Evolutionary conservation across 2,797 vertebrate genomes (phyloP).

Genomic region (Hydrophis major): DNA sequence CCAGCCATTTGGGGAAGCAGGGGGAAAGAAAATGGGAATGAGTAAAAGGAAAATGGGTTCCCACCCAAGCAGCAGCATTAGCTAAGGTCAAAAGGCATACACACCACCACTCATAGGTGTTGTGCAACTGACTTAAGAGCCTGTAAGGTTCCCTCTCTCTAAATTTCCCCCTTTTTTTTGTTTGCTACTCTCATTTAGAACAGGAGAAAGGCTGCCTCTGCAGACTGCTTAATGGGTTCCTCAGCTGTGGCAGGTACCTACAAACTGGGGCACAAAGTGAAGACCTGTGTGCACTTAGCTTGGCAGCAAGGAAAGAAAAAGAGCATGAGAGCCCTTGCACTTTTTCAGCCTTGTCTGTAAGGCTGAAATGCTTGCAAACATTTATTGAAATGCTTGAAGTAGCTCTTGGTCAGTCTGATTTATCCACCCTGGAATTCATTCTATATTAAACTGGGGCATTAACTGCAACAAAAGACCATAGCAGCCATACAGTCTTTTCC

Average conservation of each 20-base stretch:
- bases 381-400: constrained; percentile 35
- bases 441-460: neutral
- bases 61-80: neutral
- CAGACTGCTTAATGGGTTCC: constrained; percentile 12
- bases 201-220: constrained; percentile 44
- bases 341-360: neutral
- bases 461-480: neutral
- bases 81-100: neutral
- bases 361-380: constrained; percentile 33
- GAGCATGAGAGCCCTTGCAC: neutral
- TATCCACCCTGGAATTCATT: neutral
- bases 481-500: neutral
- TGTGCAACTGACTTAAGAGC: neutral
- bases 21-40: constrained; percentile 17
- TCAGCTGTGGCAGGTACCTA: constrained; percentile 54
- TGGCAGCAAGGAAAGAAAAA: neutral
- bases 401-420: constrained; percentile 44
- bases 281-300: constrained; percentile 35
- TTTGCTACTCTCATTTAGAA: constrained; percentile 27
- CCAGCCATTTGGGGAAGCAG: constrained; percentile 57
- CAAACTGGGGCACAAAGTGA: constrained; percentile 46
- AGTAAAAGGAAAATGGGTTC: neutral
- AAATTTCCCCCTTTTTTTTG: neutral
- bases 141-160: neutral
- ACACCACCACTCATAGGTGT: neutral